phyloP scores from a whole-genome alignment of 1,140 invertebrate genomes.

The Formica selysi region DNA sequence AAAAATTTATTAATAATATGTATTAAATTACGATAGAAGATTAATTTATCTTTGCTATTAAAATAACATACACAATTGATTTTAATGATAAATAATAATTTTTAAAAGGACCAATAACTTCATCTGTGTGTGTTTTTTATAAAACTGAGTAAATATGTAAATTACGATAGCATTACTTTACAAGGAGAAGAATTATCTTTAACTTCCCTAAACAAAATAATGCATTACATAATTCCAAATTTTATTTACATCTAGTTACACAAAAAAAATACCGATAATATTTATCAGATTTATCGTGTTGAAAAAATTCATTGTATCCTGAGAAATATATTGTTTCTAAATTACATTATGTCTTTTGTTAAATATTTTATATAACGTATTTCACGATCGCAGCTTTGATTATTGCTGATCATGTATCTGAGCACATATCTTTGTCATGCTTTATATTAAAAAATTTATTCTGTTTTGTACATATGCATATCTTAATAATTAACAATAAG shows the following conservation, averaged over 20 bases:
- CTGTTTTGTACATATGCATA: constrained; percentile 28
- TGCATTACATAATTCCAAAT: neutral
- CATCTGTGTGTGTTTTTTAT: neutral
- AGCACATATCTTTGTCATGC: constrained; percentile 54
- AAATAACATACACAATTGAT: neutral
- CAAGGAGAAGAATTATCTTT: neutral
- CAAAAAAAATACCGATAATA: neutral
- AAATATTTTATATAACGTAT: neutral
- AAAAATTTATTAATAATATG: too few relatives aligned
- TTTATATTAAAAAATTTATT: constrained; percentile 24
- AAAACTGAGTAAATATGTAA: neutral
- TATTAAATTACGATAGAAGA: neutral
- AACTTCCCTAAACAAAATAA: neutral
- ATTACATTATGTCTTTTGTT: neutral
- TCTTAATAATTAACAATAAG: constrained; percentile 32
- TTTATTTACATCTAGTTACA: neutral
- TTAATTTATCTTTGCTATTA: neutral
- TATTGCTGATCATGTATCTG: constrained; percentile 36
- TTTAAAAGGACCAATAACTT: neutral
- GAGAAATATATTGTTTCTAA: neutral
- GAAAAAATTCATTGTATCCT: neutral
- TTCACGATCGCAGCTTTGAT: constrained; percentile 29
- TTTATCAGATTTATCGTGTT: neutral
- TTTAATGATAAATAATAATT: neutral
- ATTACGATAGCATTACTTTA: neutral